phyloP scores from a whole-genome alignment of 2,888 invertebrate genomes.

The Caenorhabditis uteleia region DNA sequence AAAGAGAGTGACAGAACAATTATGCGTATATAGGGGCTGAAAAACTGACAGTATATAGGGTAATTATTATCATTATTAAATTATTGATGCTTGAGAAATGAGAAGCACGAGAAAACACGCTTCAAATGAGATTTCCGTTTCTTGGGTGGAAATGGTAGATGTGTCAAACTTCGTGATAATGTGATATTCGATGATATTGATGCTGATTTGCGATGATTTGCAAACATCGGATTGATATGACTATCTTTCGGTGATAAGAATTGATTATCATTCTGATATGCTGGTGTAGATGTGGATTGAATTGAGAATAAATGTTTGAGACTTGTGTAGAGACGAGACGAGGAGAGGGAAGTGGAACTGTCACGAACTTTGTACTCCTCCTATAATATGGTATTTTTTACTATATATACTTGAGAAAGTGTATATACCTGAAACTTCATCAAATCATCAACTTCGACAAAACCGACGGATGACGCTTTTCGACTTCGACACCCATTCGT shows the following conservation, averaged over 20 bases:
- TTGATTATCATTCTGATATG: background rate
- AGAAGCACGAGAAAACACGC: slow-evolving; percentile 35
- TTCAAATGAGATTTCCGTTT: slow-evolving; percentile 27
- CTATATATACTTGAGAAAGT: background rate
- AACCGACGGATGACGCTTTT: slow-evolving; percentile 30
- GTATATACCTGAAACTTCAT: slow-evolving; percentile 26
- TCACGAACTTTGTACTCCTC: too few species aligned
- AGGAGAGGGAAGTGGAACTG: too few species aligned
- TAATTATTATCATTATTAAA: too few species aligned
- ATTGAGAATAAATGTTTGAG: slow-evolving; percentile 17
- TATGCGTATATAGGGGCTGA: too few species aligned
- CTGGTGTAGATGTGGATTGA: slow-evolving; percentile 1
- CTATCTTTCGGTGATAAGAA: too few species aligned
- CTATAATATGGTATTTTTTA: too few species aligned
- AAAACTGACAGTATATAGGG: too few species aligned
- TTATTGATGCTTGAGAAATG: slow-evolving; percentile 27
- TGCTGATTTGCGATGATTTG: slow-evolving; percentile 5
- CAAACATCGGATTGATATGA: slow-evolving; percentile 37
- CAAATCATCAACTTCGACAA: slow-evolving; percentile 37
- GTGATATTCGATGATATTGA: too few species aligned
- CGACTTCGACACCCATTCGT: slow-evolving; percentile 21
- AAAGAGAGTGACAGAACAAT: too few species aligned
- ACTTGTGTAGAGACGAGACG: slow-evolving; percentile 13
- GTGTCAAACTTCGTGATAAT: slow-evolving; percentile 25
- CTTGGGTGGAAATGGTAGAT: slow-evolving; percentile 32